Conservation (phyloP, 1,140 invertebrate species). For the Copidosoma floridanum region DNA sequence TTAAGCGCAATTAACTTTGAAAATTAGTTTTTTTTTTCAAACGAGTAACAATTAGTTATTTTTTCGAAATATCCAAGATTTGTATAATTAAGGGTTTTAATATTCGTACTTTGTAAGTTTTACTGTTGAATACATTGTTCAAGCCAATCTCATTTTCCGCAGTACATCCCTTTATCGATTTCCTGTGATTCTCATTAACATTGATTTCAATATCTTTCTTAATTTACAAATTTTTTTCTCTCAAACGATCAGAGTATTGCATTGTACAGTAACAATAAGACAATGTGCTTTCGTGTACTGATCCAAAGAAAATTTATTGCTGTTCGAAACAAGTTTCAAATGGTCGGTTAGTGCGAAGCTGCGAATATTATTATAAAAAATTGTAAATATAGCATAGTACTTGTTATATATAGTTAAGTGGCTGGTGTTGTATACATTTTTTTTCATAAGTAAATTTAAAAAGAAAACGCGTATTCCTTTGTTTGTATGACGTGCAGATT, state of each 20-base stretch:
- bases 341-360: constrained; percentile 36
- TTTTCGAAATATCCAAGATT: constrained; percentile 1
- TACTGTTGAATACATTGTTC: neutral
- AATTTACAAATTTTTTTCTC: neutral
- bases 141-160: constrained; percentile 15
- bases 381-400: constrained; percentile 52
- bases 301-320: too few relatives aligned
- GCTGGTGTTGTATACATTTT: constrained; percentile 43
- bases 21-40: constrained; percentile 12
- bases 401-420: constrained; percentile 52
- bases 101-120: constrained; percentile 10
- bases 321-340: constrained; percentile 11
- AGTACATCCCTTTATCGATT: neutral
- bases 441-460: constrained; percentile 30
- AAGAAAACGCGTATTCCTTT: constrained; percentile 33
- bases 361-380: constrained; percentile 41
- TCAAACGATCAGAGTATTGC: too few relatives aligned
- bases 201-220: neutral
- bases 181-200: constrained; percentile 1
- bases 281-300: too few relatives aligned
- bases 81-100: neutral
- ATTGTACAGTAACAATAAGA: neutral
- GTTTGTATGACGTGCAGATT: constrained; percentile 16
- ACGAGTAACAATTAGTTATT: neutral
- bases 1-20: constrained; percentile 12